These are phyloP conservation scores for Otus sunia DNA, from an alignment of 2,113 vertebrate species.

Conservation along the genomic window DNA sequence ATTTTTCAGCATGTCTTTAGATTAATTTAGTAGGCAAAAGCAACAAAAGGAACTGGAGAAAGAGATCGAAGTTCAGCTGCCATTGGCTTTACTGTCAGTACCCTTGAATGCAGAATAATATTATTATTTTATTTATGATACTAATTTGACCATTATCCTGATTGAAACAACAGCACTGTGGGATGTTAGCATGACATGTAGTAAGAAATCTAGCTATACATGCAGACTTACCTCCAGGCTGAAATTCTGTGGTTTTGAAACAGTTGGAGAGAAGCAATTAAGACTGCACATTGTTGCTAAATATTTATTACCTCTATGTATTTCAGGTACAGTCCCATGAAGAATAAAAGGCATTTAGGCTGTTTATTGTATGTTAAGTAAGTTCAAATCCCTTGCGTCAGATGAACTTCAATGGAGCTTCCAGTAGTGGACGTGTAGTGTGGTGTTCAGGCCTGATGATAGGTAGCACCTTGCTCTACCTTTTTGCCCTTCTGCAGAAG, in stretches of 20 bases:
- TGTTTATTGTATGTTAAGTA: background rate
- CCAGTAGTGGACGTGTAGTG: background rate
- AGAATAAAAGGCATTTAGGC: background rate
- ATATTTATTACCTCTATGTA: conserved; percentile 28
- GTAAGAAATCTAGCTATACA: background rate
- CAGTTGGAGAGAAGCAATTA: conserved; percentile 18
- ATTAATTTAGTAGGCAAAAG: background rate
- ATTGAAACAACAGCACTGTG: background rate
- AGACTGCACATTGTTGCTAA: background rate
- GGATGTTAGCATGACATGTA: background rate
- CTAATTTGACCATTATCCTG: background rate
- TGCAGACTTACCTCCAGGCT: background rate
- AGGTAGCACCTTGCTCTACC: background rate
- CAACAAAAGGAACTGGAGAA: background rate
- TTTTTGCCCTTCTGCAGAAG: background rate
- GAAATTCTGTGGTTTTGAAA: background rate
- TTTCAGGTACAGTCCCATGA: background rate
- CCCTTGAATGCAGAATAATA: background rate
- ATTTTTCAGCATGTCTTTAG: background rate
- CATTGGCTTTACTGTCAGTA: background rate
- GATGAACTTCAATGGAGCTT: background rate
- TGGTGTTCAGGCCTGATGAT: background rate
- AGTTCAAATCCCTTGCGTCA: background rate
- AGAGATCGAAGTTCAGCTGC: background rate
- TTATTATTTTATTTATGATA: background rate